Percentiles rank a stretch among this genome's conserved stretches.
Conservation (phyloP, 2,113 vertebrate genomes). For the Mustelus asterias region DNA sequence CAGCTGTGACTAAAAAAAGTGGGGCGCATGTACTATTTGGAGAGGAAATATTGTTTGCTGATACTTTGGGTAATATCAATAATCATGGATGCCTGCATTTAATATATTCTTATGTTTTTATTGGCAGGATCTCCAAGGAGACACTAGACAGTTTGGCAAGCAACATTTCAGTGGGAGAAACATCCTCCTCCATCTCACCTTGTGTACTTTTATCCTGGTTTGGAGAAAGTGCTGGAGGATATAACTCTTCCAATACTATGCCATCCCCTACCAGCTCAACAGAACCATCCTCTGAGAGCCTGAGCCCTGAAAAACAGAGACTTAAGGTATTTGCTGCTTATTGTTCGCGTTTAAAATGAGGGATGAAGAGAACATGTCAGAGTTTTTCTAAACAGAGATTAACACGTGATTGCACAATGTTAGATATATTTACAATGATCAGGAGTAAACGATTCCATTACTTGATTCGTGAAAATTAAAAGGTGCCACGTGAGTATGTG, state of each 20-base stretch:
- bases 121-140: conserved; percentile 54
- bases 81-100: not conserved
- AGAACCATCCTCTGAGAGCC: conserved; percentile 67
- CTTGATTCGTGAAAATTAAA: not conserved
- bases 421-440: not conserved
- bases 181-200: conserved; percentile 51
- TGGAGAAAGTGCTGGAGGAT: conserved; percentile 56
- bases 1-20: not conserved
- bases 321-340: conserved; percentile 64
- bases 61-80: not conserved
- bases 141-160: conserved; percentile 53
- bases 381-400: not conserved
- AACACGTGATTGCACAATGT: not conserved
- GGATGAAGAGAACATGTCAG: not conserved
- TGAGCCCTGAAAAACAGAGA: conserved; percentile 71
- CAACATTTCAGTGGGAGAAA: conserved; percentile 43
- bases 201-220: conserved; percentile 57
- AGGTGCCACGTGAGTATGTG: not conserved
- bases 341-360: not conserved
- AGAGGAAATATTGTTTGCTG: not conserved
- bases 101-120: conserved; percentile 39
- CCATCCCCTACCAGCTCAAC: conserved; percentile 62
- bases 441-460: not conserved
- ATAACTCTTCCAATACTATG: conserved; percentile 60
- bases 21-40: not conserved